A percentile compares a stretch with the other conserved stretches of the same genome.
These are phyloP conservation scores for Urosaurus nigricauda DNA, from an alignment of 2,797 vertebrate species.

Conservation along the genomic window DNA sequence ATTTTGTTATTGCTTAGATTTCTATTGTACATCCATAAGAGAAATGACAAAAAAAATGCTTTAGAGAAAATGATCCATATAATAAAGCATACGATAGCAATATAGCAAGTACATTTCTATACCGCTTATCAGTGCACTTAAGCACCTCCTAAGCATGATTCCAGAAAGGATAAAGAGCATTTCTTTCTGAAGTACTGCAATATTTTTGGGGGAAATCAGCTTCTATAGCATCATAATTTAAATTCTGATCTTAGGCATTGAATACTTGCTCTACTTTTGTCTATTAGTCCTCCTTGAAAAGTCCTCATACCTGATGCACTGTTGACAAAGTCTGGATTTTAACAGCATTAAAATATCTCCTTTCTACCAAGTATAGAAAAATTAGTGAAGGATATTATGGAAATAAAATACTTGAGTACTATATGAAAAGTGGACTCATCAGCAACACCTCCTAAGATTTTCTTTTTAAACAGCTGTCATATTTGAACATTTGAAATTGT, in stretches of 20 bases:
- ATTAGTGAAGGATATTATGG: not conserved
- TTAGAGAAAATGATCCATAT: not conserved
- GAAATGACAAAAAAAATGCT: constrained; percentile 35
- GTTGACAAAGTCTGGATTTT: not conserved
- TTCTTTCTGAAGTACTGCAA: not conserved
- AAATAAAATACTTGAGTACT: not conserved
- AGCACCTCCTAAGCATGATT: no score
- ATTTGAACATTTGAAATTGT: not conserved
- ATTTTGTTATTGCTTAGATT: constrained; percentile 99
- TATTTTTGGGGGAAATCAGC: no score
- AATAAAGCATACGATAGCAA: not conserved
- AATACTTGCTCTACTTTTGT: not conserved
- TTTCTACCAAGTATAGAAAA: no score
- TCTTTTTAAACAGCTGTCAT: not conserved
- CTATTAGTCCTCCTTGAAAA: no score
- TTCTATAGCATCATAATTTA: not conserved
- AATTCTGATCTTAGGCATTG: not conserved
- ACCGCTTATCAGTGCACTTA: no score
- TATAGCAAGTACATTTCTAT: no score
- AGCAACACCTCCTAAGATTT: not conserved
- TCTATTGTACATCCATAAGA: constrained; percentile 77
- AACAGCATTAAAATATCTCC: not conserved
- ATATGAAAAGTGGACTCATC: not conserved
- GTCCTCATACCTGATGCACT: not conserved
- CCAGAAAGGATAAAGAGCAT: not conserved